Percentiles rank a stretch among this genome's conserved stretches.
phyloP scores from a whole-genome alignment of 2,113 vertebrate genomes.

The Lepus americanus region DNA sequence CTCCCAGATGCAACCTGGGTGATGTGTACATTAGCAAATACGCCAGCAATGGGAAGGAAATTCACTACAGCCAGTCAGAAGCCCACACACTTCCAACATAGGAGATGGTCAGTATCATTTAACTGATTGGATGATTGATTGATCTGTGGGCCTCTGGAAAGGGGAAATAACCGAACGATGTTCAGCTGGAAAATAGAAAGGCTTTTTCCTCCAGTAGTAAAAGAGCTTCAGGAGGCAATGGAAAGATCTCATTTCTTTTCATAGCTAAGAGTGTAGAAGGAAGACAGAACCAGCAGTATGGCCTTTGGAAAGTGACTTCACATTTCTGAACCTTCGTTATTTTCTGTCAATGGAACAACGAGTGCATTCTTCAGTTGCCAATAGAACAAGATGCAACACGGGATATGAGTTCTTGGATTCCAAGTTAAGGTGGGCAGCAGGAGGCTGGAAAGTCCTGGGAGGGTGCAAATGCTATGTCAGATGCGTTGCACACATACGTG shows the following conservation, averaged over 20 bases:
- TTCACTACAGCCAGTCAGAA: rapidly evolving
- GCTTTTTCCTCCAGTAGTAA: not conserved
- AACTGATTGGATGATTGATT: not conserved
- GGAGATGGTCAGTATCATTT: not conserved
- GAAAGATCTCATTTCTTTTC: not conserved
- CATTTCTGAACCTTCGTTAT: not conserved
- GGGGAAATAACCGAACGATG: not conserved
- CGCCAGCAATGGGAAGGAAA: not conserved
- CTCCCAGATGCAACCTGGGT: not conserved
- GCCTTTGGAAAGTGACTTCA: not conserved
- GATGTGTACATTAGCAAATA: not conserved
- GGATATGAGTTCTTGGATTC: not conserved
- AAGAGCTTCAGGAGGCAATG: not conserved
- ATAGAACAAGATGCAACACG: not conserved
- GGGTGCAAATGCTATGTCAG: not conserved
- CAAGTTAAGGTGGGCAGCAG: no score
- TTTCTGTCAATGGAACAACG: not conserved
- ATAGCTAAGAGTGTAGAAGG: not conserved
- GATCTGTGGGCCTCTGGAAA: not conserved
- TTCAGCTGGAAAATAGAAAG: not conserved
- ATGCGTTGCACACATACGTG: no score
- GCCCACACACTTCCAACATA: not conserved
- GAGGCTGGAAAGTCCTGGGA: not conserved
- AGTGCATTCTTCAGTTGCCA: not conserved
- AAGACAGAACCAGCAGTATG: not conserved